Evolutionary conservation across 2,888 invertebrate species (phyloP).

Genomic region (Crepidodera aurea): DNA sequence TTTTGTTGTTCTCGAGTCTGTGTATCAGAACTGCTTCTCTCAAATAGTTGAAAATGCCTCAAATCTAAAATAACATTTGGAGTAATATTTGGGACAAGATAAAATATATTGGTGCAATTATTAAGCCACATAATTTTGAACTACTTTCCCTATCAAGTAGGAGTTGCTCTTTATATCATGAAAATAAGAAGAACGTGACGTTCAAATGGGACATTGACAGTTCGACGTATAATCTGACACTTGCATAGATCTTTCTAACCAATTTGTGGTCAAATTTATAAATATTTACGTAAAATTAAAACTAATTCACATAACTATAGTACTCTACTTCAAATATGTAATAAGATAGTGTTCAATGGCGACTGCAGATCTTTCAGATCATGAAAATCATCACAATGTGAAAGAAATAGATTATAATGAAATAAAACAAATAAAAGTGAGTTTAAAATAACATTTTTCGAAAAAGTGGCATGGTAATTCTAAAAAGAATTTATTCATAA

Average conservation of each 20-base stretch:
- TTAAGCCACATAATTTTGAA: too few relatives aligned
- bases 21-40: too few relatives aligned
- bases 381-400: slow-evolving; percentile 67
- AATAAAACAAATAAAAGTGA: slow-evolving; percentile 76
- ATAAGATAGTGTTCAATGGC: slow-evolving; percentile 54
- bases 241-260: slow-evolving; percentile 12
- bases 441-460: background rate
- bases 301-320: slow-evolving; percentile 28
- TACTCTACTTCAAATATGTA: slow-evolving; percentile 46
- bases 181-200: too few relatives aligned
- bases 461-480: background rate
- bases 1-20: too few relatives aligned
- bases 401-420: slow-evolving; percentile 82
- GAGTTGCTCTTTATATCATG: too few relatives aligned
- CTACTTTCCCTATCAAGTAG: too few relatives aligned
- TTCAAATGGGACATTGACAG: too few relatives aligned
- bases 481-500: background rate
- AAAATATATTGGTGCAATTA: too few relatives aligned
- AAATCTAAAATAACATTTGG: too few relatives aligned
- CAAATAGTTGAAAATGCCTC: too few relatives aligned
- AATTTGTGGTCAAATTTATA: slow-evolving; percentile 26
- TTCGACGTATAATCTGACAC: slow-evolving; percentile 23
- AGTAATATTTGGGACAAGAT: too few relatives aligned
- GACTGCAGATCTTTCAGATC: slow-evolving; percentile 52
- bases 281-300: slow-evolving; percentile 36